Conservation (phyloP, 2,888 invertebrate genomes). For the Plutella xylostella region DNA sequence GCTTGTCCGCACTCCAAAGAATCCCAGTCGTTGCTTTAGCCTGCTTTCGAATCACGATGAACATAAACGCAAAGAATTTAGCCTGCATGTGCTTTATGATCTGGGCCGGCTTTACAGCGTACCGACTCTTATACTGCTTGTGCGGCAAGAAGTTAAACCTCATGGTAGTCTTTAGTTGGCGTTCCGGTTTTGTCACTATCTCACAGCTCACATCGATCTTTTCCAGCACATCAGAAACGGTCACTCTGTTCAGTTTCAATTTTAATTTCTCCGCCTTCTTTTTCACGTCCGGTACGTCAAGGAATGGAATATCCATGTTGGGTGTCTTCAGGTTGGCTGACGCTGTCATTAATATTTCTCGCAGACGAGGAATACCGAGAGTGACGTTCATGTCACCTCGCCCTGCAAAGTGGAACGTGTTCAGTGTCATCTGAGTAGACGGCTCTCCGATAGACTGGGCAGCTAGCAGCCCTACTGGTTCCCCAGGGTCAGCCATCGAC, state of each 20-base stretch:
- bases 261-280: constrained; percentile 77
- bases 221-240: constrained; percentile 82
- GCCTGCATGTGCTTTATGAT: constrained; percentile 82
- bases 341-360: constrained; percentile 97
- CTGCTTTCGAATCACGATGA: constrained; percentile 70
- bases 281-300: constrained; percentile 47
- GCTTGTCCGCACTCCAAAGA: constrained; percentile 59
- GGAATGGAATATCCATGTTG: constrained; percentile 93
- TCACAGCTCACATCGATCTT: constrained; percentile 73
- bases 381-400: constrained; percentile 99
- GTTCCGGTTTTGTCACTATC: constrained; percentile 65
- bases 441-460: constrained; percentile 99
- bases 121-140: constrained; percentile 78
- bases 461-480: constrained; percentile 95
- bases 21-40: constrained; percentile 65
- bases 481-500: constrained; percentile 89
- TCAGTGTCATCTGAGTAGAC: constrained; percentile 99
- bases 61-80: constrained; percentile 76
- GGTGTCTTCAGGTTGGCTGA: constrained; percentile 95
- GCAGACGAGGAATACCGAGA: constrained; percentile 96
- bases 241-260: constrained; percentile 80
- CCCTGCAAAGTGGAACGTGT: constrained; percentile 99
- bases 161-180: constrained; percentile 75
- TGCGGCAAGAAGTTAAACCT: constrained; percentile 81
- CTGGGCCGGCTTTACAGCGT: constrained; percentile 75